Evolutionary conservation across 2,113 vertebrate species (phyloP).

Genomic region (Istiophorus platypterus): DNA sequence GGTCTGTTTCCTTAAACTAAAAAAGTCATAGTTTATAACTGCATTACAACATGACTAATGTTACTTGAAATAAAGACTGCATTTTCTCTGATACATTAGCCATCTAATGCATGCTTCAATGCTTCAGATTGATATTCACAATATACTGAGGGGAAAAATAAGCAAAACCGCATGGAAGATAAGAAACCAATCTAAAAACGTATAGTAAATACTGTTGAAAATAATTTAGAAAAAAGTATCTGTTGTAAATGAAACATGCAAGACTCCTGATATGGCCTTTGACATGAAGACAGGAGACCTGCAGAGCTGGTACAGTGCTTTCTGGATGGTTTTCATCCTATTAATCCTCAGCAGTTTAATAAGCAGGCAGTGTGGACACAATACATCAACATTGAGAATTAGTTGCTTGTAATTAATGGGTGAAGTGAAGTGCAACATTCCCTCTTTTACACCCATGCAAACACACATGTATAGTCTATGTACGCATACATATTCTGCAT

Average conservation of each 20-base stretch:
- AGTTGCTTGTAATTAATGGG: constrained; percentile 37
- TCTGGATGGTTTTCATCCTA: constrained; percentile 27
- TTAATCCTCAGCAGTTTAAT: constrained; percentile 66
- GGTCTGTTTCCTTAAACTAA: not conserved
- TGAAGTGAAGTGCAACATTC: constrained; percentile 48
- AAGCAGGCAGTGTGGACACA: constrained; percentile 63
- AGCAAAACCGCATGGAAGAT: not conserved
- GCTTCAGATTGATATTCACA: not conserved
- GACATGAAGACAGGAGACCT: constrained; percentile 27
- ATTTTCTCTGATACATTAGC: not conserved
- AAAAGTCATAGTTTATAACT: not conserved
- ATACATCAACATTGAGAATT: constrained; percentile 62
- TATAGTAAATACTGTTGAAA: not conserved
- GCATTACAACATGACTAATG: not conserved
- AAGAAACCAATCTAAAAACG: constrained; percentile 5
- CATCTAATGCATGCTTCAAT: not conserved
- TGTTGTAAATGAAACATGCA: constrained; percentile 9
- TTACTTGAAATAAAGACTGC: not conserved
- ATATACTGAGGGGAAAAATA: not conserved
- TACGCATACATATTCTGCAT: constrained; percentile 1
- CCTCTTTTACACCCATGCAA: constrained; percentile 37
- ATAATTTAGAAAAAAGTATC: not conserved
- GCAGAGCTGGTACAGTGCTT: constrained; percentile 41
- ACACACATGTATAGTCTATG: constrained; percentile 29
- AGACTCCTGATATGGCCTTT: not conserved